phyloP scores from a whole-genome alignment of 2,888 invertebrate genomes.

The Meta bourneti region DNA sequence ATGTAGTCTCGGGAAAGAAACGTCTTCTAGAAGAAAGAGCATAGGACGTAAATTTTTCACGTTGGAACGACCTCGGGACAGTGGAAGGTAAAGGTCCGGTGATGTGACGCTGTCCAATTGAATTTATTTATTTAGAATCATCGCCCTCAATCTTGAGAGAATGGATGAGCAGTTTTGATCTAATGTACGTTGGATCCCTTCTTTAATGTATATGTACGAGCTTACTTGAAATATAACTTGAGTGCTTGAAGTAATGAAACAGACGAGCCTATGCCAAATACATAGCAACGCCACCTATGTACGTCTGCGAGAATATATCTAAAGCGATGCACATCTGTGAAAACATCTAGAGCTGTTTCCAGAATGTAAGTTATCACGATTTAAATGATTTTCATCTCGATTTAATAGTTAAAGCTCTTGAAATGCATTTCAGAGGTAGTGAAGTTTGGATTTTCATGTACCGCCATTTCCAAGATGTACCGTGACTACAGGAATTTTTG shows the following conservation, averaged over 20 bases:
- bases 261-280: neutral
- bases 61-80: neutral
- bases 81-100: neutral
- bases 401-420: too few relatives aligned
- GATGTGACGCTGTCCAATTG: neutral
- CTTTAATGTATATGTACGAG: neutral
- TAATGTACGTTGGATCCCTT: neutral
- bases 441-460: too few relatives aligned
- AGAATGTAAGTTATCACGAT: too few relatives aligned
- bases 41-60: neutral
- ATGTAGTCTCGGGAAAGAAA: neutral
- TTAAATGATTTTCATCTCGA: too few relatives aligned
- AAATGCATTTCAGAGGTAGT: too few relatives aligned
- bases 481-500: too few relatives aligned
- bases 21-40: neutral
- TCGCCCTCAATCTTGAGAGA: neutral
- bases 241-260: neutral
- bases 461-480: too few relatives aligned
- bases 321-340: too few relatives aligned
- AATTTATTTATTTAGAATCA: neutral
- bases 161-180: neutral
- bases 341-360: too few relatives aligned
- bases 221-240: neutral
- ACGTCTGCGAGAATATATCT: neutral
- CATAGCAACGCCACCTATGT: neutral